Percentiles rank a stretch among this genome's conserved stretches.
phyloP scores from a whole-genome alignment of 2,113 vertebrate species.

The Alligator mississippiensis region DNA sequence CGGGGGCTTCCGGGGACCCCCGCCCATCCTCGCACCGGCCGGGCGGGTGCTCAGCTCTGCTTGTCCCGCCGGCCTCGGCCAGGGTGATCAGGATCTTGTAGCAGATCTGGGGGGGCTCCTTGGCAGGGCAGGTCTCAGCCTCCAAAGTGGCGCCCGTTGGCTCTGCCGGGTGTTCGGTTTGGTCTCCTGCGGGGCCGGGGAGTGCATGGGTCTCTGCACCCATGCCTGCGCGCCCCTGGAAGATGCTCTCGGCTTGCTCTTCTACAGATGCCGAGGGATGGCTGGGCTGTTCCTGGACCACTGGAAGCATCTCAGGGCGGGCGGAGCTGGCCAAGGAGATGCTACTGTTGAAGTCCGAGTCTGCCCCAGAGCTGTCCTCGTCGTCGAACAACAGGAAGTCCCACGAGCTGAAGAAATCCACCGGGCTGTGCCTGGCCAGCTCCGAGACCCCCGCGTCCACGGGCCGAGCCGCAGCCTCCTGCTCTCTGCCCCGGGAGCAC shows the following conservation, averaged over 20 bases:
- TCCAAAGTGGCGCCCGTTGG: accelerated
- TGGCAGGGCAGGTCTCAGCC: accelerated
- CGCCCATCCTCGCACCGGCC: accelerated
- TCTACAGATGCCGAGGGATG: neutral
- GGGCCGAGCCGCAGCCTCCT: neutral
- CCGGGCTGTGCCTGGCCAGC: neutral
- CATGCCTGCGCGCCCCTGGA: neutral
- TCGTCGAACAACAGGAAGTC: neutral
- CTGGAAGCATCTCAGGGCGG: neutral
- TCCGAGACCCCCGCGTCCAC: too few species aligned
- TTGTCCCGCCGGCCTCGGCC: neutral
- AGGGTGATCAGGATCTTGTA: neutral
- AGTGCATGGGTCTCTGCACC: neutral
- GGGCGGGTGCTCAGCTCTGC: neutral
- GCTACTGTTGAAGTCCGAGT: neutral
- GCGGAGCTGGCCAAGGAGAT: neutral
- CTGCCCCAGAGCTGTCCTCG: neutral
- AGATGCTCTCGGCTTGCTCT: neutral
- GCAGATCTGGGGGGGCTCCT: neutral
- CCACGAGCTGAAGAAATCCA: constrained; percentile 4
- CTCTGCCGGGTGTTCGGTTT: too few species aligned
- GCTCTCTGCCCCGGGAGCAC: neutral
- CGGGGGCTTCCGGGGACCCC: accelerated
- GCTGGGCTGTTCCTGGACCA: neutral
- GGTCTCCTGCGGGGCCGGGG: neutral